Evolutionary conservation across 2,113 vertebrate species (phyloP), one percentile per base, ranked within the genome.

Genomic region (Macquaria ambigua): DNA sequence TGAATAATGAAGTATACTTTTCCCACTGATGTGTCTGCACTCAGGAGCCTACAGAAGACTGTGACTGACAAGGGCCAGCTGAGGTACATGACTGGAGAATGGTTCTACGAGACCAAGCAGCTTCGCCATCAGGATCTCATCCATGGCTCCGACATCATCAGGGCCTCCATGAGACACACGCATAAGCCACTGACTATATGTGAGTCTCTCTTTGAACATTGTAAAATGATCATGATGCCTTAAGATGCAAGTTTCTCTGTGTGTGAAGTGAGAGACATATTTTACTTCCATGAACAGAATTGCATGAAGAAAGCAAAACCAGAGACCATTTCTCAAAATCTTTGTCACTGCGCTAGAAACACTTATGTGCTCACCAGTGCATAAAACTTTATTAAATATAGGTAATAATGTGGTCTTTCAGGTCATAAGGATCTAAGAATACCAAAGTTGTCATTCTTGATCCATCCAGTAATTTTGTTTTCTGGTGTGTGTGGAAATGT

Each of bases 21-120:
- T 69, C 5, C 8, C 25, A 31, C 11, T 20, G 15, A 31, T 37
- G 11, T 64, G 11, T 83, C 12, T 71, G 21, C 9, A 1, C 73
- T 53, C 84, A 99, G 98, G 82, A 94, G 94, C 79, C 95, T 99
- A 48, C 95, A 96, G 91, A 96, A 94, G 90, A 96, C 94, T 4
- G 78, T 95, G 73, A 92, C 84, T 34, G 96, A 98, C 85, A 94
- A 81, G 37, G 76, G 85, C 73, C 96, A 95, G 84, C 94, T 98
- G 5, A 98, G 96, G 94, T 97, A 97, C 81, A 95, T 98, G 96
- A 98, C 96, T 0, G 98, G 98, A 64, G 97, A 99, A 4, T 99
- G 98, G 98, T 99, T 99, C 95, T 99, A 99, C 9, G 97, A 99
- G 92, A 97, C 96, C 21, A 99, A 99, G 75, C 96, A 96, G 8